Evolutionary conservation across 2,888 invertebrate genomes (phyloP), one percentile per base, ranked within the genome.

Genomic region (Ophraella communa): DNA sequence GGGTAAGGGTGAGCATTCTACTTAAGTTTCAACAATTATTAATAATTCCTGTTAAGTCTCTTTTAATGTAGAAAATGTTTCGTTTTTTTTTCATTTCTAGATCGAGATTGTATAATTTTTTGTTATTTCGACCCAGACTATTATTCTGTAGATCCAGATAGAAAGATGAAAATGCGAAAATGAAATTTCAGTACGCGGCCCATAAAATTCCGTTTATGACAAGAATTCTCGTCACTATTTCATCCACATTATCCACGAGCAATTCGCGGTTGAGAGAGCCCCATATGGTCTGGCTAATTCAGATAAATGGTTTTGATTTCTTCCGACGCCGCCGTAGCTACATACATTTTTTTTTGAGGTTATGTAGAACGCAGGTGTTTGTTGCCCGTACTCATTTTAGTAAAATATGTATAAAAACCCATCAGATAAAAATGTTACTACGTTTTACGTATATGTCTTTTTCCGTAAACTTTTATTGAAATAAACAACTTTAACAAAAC

Each of bases 281-380:
- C 77, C 77, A 79, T 78, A 78, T 76, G 75, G 73, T 75, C 73
- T 65, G 69, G 66, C 76, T 81, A 81, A 81, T 79, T 76, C 78
- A 77, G 80, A 81, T 80, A 78, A 79, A 81, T 79, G 81, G 74
- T 76, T 79, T 81, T 80, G 79, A 81, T 80, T 80, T 79, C 73
- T 65, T 57, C 30, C 44, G 42, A 10, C 51, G 45, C 42, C 10
- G 8, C n/a, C n/a, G n/a, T n/a, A 2, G 27, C 24, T 27, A 17
- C 49, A 8, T 27, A 10, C 49, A n/a, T 51, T 27, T 47, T 21
- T 51, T 49, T 27, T 27, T 14, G 49, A 49, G 21, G 35, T 35
- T 49, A 49, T 27, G 17, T 10, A 17, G 49, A 14, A 27, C 49
- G 27, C 49, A 51, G 49, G 49, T 49, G 49, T 51, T 10, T 10